Evolutionary conservation across 1,140 invertebrate genomes (phyloP).

Genomic region (Bombus picipes): DNA sequence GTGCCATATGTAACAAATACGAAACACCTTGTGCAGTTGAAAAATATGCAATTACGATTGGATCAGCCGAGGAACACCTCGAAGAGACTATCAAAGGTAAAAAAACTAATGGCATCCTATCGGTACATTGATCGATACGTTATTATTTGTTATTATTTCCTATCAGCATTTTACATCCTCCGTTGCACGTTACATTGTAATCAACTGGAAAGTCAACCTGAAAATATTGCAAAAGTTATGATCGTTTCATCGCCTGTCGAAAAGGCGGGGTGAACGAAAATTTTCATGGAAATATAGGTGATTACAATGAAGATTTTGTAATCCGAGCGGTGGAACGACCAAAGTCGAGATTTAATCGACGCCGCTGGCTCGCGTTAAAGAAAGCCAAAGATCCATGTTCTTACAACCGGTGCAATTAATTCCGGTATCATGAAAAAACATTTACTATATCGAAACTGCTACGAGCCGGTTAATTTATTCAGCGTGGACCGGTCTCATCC

Average conservation of each 20-base stretch:
- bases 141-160: not conserved
- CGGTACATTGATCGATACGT: not conserved
- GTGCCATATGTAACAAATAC: not conserved
- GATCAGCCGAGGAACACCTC: accelerated
- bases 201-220: accelerated
- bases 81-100: accelerated
- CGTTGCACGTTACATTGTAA: not conserved
- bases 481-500: constrained; percentile 13
- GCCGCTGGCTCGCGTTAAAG: not conserved
- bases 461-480: constrained; percentile 19
- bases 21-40: not conserved
- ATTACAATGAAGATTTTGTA: not conserved
- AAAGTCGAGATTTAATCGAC: not conserved
- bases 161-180: not conserved
- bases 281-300: not conserved
- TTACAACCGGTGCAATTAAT: constrained; percentile 25
- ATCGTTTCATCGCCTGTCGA: not conserved
- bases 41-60: not conserved
- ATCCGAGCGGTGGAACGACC: not conserved
- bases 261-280: not conserved
- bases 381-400: not conserved
- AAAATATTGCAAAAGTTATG: not conserved
- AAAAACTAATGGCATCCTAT: not conserved
- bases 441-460: not conserved
- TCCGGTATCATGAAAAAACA: constrained; percentile 3